phyloP scores from a whole-genome alignment of 2,888 invertebrate genomes.

The Sclerodermus sp. region DNA sequence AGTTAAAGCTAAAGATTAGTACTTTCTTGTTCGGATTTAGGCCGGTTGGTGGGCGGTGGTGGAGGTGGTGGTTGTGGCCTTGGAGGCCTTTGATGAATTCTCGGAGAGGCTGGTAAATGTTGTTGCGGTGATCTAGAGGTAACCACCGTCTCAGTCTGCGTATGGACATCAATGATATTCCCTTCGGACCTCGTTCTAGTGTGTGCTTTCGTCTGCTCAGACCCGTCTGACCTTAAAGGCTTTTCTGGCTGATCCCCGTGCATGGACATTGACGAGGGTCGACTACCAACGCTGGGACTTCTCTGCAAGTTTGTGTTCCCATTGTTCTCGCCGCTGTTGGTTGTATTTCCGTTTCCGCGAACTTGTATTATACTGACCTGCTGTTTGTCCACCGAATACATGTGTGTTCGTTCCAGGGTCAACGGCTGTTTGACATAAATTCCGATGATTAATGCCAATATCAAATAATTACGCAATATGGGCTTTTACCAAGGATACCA shows the following conservation, averaged over 20 bases:
- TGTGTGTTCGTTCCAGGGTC: conserved; percentile 69
- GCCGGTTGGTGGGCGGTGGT: conserved; percentile 44
- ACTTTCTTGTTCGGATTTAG: conserved; percentile 52
- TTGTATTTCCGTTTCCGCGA: conserved; percentile 48
- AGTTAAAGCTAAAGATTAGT: conserved; percentile 45
- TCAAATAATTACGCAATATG: neutral
- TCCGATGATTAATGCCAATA: neutral
- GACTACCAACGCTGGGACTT: conserved; percentile 55
- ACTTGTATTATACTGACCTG: conserved; percentile 72
- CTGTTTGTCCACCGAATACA: conserved; percentile 75
- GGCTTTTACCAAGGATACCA: no score
- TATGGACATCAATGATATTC: conserved; percentile 63
- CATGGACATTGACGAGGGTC: conserved; percentile 51
- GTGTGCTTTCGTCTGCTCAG: conserved; percentile 47
- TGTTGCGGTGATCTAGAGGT: conserved; percentile 45
- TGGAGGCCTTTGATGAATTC: conserved; percentile 50
- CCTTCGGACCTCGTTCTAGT: conserved; percentile 63
- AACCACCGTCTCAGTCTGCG: conserved; percentile 46
- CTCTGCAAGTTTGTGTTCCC: conserved; percentile 55
- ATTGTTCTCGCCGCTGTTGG: conserved; percentile 40
- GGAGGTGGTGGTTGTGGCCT: conserved; percentile 56
- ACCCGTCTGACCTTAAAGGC: conserved; percentile 40
- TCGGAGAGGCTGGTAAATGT: conserved; percentile 47
- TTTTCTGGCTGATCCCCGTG: conserved; percentile 45
- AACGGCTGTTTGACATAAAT: conserved; percentile 37